phyloP scores from a whole-genome alignment of 2,888 invertebrate species.

The Epinotia ramella region DNA sequence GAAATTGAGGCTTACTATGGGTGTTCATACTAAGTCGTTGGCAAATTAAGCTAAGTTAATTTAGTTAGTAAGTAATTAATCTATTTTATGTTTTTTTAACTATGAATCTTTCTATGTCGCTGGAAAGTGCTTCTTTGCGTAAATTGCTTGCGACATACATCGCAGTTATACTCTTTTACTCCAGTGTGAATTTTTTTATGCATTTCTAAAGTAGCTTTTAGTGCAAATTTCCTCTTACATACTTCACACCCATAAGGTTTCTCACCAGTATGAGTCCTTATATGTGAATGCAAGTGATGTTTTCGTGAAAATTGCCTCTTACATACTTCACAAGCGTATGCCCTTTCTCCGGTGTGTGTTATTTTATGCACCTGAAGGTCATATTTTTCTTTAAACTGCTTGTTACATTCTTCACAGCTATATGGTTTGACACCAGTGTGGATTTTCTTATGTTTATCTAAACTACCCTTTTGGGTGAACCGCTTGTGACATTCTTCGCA shows the following conservation, averaged over 20 bases:
- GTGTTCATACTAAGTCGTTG: no score
- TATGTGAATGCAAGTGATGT: conserved; percentile 5
- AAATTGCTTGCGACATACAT: not conserved
- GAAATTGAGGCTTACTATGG: no score
- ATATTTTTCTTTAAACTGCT: conserved; percentile 2
- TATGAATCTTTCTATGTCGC: not conserved
- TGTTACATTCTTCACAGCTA: conserved; percentile 1
- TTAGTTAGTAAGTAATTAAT: no score
- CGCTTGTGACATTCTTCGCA: conserved; percentile 7
- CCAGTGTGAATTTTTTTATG: not conserved
- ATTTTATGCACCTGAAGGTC: not conserved
- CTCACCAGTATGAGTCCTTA: not conserved
- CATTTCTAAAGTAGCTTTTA: not conserved
- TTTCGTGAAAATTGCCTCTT: conserved; percentile 2
- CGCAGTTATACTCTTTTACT: not conserved
- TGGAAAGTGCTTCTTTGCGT: not conserved
- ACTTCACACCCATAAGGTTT: not conserved
- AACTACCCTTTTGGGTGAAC: not conserved
- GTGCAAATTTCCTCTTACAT: not conserved
- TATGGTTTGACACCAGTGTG: not conserved
- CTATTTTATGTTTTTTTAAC: not conserved
- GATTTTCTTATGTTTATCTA: not conserved
- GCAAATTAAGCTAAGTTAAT: no score
- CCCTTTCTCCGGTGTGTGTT: conserved; percentile 6
- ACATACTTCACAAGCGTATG: not conserved